Evolutionary conservation across 2,888 invertebrate genomes (phyloP).

Genomic region (Athrips mouffetella): DNA sequence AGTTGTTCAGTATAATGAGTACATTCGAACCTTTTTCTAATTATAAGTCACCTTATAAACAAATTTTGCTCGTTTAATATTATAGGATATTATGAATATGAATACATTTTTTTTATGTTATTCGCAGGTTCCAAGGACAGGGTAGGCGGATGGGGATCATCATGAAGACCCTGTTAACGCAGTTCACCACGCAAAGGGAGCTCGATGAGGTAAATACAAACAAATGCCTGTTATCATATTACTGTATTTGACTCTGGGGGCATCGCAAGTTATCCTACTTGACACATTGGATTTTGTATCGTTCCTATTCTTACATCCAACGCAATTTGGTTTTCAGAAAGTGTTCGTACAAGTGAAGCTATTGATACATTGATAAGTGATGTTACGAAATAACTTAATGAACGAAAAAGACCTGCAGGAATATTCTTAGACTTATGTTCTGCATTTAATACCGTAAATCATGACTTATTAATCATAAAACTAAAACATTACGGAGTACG

Average conservation of each 20-base stretch:
- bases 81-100: not conserved
- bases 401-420: not conserved
- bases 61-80: not conserved
- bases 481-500: not conserved
- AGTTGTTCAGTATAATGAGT: too few species aligned
- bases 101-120: not conserved
- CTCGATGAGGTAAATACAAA: conserved; percentile 57
- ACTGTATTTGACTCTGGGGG: too few species aligned
- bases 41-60: not conserved
- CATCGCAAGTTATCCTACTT: too few species aligned
- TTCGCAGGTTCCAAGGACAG: conserved; percentile 46
- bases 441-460: conserved; percentile 4
- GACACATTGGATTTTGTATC: too few species aligned
- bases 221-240: too few species aligned
- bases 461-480: not conserved
- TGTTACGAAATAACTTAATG: not conserved
- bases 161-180: conserved; percentile 47
- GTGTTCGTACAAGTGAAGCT: not conserved
- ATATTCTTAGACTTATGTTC: conserved; percentile 5
- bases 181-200: conserved; percentile 56
- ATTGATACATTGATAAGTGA: not conserved
- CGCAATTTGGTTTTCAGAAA: not conserved
- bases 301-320: not conserved
- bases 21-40: not conserved
- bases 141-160: conserved; percentile 44